Evolutionary conservation across 2,888 invertebrate genomes (phyloP).

Genomic region (Pachliopta kotzebuea): DNA sequence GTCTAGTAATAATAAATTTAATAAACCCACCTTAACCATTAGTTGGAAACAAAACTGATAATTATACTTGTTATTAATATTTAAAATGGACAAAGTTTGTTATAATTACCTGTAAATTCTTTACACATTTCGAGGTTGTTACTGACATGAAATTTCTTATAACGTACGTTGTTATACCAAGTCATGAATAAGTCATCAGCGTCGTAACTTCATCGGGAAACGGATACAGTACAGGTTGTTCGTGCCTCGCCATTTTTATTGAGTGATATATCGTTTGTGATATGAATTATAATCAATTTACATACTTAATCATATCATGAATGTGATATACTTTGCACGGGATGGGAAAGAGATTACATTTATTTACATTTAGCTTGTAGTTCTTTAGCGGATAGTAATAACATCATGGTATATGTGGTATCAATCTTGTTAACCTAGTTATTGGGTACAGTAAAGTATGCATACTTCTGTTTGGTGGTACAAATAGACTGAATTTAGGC

Average conservation of each 20-base stretch:
- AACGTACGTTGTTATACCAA: conserved; percentile 11
- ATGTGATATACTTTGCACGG: neutral
- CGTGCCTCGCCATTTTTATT: conserved; percentile 18
- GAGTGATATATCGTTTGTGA: conserved; percentile 5
- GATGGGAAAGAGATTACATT: too few relatives aligned
- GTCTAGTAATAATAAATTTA: neutral
- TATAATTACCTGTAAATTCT: neutral
- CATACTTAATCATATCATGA: neutral
- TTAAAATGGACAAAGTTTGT: neutral
- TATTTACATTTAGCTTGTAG: too few relatives aligned
- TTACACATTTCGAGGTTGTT: neutral
- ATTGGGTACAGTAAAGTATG: too few relatives aligned
- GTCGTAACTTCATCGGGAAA: conserved; percentile 11
- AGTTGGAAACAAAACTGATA: neutral
- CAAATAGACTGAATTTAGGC: too few relatives aligned
- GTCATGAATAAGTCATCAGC: conserved; percentile 23
- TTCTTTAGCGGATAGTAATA: too few relatives aligned
- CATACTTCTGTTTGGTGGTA: too few relatives aligned
- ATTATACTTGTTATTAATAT: neutral
- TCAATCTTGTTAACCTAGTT: too few relatives aligned
- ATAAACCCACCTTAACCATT: neutral
- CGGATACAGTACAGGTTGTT: conserved; percentile 18
- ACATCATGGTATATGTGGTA: too few relatives aligned
- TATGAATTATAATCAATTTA: neutral
- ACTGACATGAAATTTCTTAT: neutral